These are phyloP conservation scores for Epinephelus malabaricus DNA, from an alignment of 2,797 vertebrate genomes.

Conservation along the genomic window DNA sequence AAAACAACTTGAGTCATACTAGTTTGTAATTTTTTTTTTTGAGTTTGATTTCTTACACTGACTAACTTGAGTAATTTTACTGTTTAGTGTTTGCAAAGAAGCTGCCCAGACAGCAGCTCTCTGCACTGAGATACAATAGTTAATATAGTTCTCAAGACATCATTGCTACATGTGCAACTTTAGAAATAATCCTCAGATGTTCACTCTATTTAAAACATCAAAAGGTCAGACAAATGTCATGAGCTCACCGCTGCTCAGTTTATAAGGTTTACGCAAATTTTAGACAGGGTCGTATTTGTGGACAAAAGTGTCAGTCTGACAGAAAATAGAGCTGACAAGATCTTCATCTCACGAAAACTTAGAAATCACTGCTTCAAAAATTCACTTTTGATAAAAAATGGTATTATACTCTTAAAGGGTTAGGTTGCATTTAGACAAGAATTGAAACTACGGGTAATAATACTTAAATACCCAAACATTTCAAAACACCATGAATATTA, in stretches of 20 bases:
- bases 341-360: too few species aligned
- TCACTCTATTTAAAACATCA: neutral
- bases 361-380: too few species aligned
- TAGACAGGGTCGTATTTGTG: too few species aligned
- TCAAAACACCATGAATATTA: slow-evolving; percentile 5
- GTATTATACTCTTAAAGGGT: neutral
- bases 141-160: neutral
- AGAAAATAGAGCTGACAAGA: too few species aligned
- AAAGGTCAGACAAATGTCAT: neutral
- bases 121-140: neutral
- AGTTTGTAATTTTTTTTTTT: neutral
- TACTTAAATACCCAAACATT: slow-evolving; percentile 11
- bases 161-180: slow-evolving; percentile 20
- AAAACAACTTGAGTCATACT: neutral
- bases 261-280: neutral
- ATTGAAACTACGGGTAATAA: neutral
- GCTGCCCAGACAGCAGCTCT: neutral
- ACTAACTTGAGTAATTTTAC: neutral
- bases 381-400: too few species aligned
- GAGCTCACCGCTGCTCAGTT: neutral
- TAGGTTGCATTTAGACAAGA: neutral
- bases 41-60: neutral
- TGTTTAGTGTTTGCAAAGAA: neutral
- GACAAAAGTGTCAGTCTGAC: too few species aligned
- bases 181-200: neutral